These are phyloP conservation scores for Daktulosphaira vitifoliae DNA, from an alignment of 1,140 invertebrate genomes.

Conservation along the genomic window DNA sequence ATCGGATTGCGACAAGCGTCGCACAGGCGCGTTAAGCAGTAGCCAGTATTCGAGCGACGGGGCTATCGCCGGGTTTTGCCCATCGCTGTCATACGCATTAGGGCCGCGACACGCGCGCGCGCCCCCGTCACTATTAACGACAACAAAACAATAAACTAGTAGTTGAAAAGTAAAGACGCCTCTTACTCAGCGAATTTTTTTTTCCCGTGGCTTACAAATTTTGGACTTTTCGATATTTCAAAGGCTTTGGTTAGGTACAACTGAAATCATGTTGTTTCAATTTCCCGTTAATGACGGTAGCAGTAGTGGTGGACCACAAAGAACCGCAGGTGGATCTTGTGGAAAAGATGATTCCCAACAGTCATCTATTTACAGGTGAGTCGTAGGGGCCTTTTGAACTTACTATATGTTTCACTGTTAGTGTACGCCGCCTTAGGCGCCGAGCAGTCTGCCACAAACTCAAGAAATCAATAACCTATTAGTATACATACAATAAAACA, in stretches of 20 bases:
- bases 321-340: not conserved
- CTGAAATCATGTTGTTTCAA: conserved; percentile 5
- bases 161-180: not conserved
- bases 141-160: not conserved
- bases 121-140: not conserved
- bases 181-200: not conserved
- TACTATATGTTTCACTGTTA: no score
- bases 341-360: conserved; percentile 23
- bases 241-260: no score
- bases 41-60: not conserved
- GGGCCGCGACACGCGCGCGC: not conserved
- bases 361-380: conserved; percentile 24
- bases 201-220: not conserved
- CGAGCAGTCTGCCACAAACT: conserved; percentile 15
- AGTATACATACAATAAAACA: no score
- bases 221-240: not conserved
- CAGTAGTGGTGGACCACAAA: conserved; percentile 13
- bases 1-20: not conserved
- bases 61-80: not conserved
- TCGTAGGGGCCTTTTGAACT: no score
- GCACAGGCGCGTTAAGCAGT: not conserved
- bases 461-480: conserved; percentile 25
- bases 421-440: not conserved
- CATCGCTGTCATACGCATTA: not conserved
- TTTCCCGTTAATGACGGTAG: conserved; percentile 27